These are phyloP conservation scores for Uloborus diversus DNA, from an alignment of 1,140 invertebrate genomes.

Conservation along the genomic window DNA sequence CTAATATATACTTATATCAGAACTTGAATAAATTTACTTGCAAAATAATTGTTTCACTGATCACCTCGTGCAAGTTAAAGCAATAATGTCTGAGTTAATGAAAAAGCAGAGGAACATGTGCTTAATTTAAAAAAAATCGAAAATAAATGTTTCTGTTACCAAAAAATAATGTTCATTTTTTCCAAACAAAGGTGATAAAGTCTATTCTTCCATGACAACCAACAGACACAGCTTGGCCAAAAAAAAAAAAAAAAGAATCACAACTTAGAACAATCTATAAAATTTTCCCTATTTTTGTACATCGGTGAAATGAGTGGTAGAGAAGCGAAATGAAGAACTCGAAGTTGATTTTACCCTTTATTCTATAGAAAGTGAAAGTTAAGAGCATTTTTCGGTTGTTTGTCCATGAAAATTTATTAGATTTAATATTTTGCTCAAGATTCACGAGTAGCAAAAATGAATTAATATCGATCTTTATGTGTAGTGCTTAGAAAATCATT, in stretches of 20 bases:
- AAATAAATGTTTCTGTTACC: no score
- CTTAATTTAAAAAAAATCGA: no score
- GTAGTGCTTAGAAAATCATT: background rate
- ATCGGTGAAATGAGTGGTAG: background rate
- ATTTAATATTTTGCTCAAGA: conserved; percentile 39
- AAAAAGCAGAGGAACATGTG: no score
- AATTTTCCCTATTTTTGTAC: conserved; percentile 45
- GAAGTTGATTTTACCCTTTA: background rate
- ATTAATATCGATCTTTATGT: conserved; percentile 36
- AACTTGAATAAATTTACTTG: no score
- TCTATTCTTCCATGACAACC: no score
- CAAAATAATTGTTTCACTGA: no score
- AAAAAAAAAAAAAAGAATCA: background rate
- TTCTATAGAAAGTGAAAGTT: background rate
- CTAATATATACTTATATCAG: no score
- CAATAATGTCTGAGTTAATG: no score
- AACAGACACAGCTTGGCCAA: no score
- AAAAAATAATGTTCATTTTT: no score
- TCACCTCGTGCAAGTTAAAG: no score
- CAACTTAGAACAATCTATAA: conserved; percentile 7
- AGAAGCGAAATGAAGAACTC: background rate
- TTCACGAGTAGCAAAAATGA: background rate
- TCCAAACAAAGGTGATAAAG: no score
- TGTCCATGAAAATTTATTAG: background rate
- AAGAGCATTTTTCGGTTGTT: background rate